These are phyloP conservation scores for Acanthurus leucopareius DNA, from an alignment of 2,797 vertebrate species.

Conservation along the genomic window DNA sequence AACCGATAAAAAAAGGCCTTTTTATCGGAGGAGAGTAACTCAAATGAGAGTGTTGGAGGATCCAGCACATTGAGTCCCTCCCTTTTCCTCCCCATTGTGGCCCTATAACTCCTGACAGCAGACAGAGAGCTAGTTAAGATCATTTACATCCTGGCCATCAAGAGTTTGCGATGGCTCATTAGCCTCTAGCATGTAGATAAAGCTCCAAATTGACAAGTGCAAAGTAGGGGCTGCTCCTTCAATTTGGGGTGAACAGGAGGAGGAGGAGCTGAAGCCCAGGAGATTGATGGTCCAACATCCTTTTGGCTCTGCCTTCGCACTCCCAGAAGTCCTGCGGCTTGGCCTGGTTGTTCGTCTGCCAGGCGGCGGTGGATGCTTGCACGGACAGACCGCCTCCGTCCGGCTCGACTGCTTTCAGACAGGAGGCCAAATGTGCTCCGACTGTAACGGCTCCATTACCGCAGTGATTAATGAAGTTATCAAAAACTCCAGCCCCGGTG, in stretches of 20 bases:
- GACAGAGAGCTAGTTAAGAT: conserved; percentile 66
- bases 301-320: conserved; percentile 71
- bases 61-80: background rate
- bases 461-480: conserved; percentile 94
- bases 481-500: conserved; percentile 85
- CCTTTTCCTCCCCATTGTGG: background rate
- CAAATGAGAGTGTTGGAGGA: background rate
- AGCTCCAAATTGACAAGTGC: conserved; percentile 85
- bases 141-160: conserved; percentile 68
- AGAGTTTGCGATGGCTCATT: conserved; percentile 71
- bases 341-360: conserved; percentile 63
- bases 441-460: conserved; percentile 91
- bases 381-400: conserved; percentile 18
- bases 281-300: conserved; percentile 82
- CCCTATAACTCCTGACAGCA: conserved; percentile 42
- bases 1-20: background rate
- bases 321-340: conserved; percentile 84
- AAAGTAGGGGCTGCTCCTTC: conserved; percentile 83
- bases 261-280: conserved; percentile 71
- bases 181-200: conserved; percentile 71
- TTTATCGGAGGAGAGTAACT: background rate
- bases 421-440: conserved; percentile 81
- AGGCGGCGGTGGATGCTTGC: background rate
- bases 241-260: conserved; percentile 63
- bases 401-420: conserved; percentile 24